Percentiles rank a stretch among this genome's conserved stretches.
Conservation (phyloP, 64 coral and sea anemone genomes). For the Pocillopora verrucosa region DNA sequence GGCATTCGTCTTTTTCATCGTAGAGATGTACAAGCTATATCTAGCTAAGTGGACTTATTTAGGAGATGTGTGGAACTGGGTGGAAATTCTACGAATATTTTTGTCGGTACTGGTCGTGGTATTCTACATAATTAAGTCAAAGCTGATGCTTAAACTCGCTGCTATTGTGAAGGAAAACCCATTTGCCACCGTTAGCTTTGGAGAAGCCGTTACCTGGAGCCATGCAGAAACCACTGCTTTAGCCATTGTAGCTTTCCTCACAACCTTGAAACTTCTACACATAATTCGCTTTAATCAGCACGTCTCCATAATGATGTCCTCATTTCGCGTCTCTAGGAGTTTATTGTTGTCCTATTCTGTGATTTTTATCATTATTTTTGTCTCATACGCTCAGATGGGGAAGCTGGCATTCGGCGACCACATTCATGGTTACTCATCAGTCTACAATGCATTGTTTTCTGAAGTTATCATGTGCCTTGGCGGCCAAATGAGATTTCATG, state of each 20-base stretch:
- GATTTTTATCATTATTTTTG: constrained; percentile 51
- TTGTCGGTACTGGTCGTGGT: constrained; percentile 33
- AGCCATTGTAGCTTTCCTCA: constrained; percentile 59
- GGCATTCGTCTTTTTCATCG: constrained; percentile 8
- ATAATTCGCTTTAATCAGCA: constrained; percentile 81
- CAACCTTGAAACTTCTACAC: constrained; percentile 63
- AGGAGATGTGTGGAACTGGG: constrained; percentile 59
- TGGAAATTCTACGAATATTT: constrained; percentile 63
- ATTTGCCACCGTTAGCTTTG: constrained; percentile 64
- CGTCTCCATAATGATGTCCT: constrained; percentile 59
- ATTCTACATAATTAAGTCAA: constrained; percentile 58
- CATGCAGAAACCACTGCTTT: constrained; percentile 55
- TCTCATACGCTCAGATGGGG: constrained; percentile 35
- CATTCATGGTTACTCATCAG: constrained; percentile 26
- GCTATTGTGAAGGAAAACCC: constrained; percentile 62
- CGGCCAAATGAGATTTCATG: constrained; percentile 49
- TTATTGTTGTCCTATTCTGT: constrained; percentile 60
- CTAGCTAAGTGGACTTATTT: constrained; percentile 49
- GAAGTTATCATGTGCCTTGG: constrained; percentile 67
- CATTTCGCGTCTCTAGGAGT: constrained; percentile 33
- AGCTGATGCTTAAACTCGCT: constrained; percentile 24
- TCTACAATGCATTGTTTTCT: constrained; percentile 23
- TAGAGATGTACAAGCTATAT: constrained; percentile 45
- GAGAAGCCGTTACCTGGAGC: constrained; percentile 36
- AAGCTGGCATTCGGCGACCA: constrained; percentile 24